A percentile compares a stretch with the other conserved stretches of the same genome.
Evolutionary conservation across 2,113 vertebrate species (phyloP).

Genomic region (Toxotes jaculatrix): DNA sequence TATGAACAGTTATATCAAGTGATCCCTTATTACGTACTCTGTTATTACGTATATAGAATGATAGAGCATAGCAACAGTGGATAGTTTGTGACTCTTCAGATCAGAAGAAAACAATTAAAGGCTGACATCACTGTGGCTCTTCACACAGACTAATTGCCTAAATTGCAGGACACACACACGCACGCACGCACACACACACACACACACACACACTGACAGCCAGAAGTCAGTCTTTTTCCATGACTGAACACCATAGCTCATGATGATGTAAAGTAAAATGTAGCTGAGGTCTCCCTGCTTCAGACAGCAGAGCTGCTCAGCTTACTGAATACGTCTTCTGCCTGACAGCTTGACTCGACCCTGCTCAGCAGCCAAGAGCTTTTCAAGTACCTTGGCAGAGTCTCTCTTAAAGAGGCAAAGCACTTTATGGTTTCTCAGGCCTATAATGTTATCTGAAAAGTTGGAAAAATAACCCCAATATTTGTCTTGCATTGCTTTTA

Average conservation of each 20-base stretch:
- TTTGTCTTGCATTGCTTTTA: not conserved
- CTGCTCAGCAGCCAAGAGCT: conserved; percentile 44
- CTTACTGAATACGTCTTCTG: conserved; percentile 40
- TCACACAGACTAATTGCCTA: not conserved
- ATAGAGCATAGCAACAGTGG: not conserved
- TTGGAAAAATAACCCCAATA: not conserved
- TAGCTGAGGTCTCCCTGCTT: conserved; percentile 36
- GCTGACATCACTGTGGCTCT: not conserved
- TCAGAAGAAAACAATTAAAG: not conserved
- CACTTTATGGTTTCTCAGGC: conserved; percentile 18
- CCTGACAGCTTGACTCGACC: conserved; percentile 51
- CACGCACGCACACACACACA: not conserved
- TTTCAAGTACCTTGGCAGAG: conserved; percentile 49
- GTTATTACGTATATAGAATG: not conserved
- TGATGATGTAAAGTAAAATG: conserved; percentile 13
- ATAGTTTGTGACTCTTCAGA: not conserved
- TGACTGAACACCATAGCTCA: not conserved
- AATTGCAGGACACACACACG: not conserved
- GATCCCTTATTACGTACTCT: not conserved
- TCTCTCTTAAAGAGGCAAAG: conserved; percentile 56
- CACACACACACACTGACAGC: not conserved
- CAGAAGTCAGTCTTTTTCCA: not conserved
- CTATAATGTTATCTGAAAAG: not conserved
- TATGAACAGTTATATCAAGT: not conserved
- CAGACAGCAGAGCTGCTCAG: conserved; percentile 28